Conservation (phyloP, 2,797 vertebrate species). For the Gallirallus australis region DNA sequence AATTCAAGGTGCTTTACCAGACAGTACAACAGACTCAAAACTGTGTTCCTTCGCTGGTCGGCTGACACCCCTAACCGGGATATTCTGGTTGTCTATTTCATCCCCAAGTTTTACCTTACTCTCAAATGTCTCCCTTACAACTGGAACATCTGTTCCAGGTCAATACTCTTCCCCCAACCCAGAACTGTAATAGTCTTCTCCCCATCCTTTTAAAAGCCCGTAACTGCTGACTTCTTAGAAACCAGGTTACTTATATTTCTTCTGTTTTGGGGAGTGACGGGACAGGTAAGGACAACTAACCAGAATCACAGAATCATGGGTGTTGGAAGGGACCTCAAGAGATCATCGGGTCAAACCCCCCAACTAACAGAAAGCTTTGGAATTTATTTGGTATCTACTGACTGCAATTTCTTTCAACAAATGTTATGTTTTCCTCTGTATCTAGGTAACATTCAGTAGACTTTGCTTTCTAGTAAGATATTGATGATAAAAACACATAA, state of each 20-base stretch:
- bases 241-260: neutral
- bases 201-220: neutral
- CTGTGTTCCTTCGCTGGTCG: neutral
- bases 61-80: neutral
- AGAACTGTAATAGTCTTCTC: neutral
- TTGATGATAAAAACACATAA: neutral
- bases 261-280: neutral
- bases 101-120: neutral
- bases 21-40: neutral
- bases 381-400: constrained; percentile 12
- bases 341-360: too few species aligned
- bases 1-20: neutral
- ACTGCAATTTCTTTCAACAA: neutral
- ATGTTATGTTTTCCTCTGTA: neutral
- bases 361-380: neutral
- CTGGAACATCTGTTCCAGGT: neutral
- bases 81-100: neutral
- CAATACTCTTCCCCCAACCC: neutral
- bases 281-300: neutral
- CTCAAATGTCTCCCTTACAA: neutral
- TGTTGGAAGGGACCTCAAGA: too few species aligned
- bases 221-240: neutral
- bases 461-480: neutral
- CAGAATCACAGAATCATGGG: too few species aligned
- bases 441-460: neutral